Evolutionary conservation across 2,888 invertebrate genomes (phyloP).

Genomic region (Sialis fuliginosa): DNA sequence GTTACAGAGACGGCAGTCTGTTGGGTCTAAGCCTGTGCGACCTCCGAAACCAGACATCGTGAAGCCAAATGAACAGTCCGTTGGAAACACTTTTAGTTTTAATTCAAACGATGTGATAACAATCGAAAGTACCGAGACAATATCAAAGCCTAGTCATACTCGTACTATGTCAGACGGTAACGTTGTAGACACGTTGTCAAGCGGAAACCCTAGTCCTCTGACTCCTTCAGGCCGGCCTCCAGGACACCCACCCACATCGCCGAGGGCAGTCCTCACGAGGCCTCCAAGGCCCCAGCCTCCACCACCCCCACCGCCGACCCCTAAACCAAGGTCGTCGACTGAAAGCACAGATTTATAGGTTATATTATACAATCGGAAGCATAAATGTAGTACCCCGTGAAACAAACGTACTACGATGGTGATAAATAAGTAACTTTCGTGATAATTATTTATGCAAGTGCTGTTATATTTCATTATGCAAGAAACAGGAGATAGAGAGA

Average conservation of each 20-base stretch:
- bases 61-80: slow-evolving; percentile 7
- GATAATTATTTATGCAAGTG: no score
- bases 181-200: slow-evolving; percentile 18
- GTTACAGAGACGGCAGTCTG: slow-evolving; percentile 11
- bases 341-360: slow-evolving; percentile 24
- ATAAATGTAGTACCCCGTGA: no score
- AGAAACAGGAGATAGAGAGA: no score
- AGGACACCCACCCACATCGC: slow-evolving; percentile 2
- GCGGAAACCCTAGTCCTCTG: background rate
- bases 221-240: slow-evolving; percentile 1
- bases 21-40: slow-evolving; percentile 17
- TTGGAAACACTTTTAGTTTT: slow-evolving; percentile 7
- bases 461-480: no score
- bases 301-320: slow-evolving; percentile 24
- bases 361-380: no score
- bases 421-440: no score
- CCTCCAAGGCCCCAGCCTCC: slow-evolving; percentile 21
- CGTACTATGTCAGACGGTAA: slow-evolving; percentile 27
- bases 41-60: slow-evolving; percentile 18
- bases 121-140: slow-evolving; percentile 6
- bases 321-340: slow-evolving; percentile 6
- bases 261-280: slow-evolving; percentile 4
- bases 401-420: no score
- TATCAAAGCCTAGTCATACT: slow-evolving; percentile 18
- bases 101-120: slow-evolving; percentile 14